These are phyloP conservation scores for Ptychoptera contaminata DNA, from an alignment of 2,888 invertebrate genomes.

Conservation along the genomic window DNA sequence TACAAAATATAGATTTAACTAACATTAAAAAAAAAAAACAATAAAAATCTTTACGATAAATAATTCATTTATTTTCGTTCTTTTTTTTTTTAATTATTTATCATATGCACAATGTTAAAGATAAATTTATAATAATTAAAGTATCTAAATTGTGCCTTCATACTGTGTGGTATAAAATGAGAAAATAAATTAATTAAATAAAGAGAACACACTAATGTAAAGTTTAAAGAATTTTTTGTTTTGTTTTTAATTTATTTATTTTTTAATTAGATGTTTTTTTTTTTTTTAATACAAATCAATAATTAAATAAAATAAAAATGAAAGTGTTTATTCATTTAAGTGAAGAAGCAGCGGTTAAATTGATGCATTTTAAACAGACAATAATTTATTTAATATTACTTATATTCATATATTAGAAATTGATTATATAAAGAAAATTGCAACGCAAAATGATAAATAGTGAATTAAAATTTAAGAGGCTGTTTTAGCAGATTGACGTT, in stretches of 20 bases:
- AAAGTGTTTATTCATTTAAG: no score
- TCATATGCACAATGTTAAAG: background rate
- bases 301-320: no score
- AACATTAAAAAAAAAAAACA: no score
- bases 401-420: no score
- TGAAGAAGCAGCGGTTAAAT: no score
- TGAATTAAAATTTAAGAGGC: slow-evolving; percentile 7
- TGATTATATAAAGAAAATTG: no score
- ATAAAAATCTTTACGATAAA: no score
- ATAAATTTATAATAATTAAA: slow-evolving; percentile 1
- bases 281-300: background rate
- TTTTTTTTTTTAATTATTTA: background rate
- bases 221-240: background rate
- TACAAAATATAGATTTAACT: no score
- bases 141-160: background rate
- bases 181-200: no score
- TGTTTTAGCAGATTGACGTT: slow-evolving; percentile 58
- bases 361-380: no score
- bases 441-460: background rate
- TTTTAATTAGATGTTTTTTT: background rate
- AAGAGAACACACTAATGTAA: background rate
- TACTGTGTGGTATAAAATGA: background rate
- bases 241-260: background rate
- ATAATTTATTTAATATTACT: background rate
- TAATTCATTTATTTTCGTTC: background rate